Evolutionary conservation across 1,140 invertebrate species (phyloP).

Genomic region (Conopomorpha cramerella): DNA sequence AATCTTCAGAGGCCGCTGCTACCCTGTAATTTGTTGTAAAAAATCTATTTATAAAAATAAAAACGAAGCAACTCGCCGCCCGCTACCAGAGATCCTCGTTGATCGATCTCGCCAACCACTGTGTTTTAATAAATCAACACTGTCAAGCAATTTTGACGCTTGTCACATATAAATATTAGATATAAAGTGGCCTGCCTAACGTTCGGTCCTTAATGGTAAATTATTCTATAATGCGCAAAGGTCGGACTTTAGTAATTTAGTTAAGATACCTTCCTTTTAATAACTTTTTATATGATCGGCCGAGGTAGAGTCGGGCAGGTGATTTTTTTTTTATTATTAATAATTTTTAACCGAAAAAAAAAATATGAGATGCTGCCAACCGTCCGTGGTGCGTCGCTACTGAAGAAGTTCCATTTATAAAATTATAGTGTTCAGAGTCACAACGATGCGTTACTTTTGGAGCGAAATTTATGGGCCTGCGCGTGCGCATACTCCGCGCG

Average conservation of each 20-base stretch:
- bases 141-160: conserved; percentile 40
- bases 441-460: conserved; percentile 20
- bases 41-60: conserved; percentile 58
- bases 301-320: conserved; percentile 36
- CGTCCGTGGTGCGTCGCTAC: conserved; percentile 24
- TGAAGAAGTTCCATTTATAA: conserved; percentile 46
- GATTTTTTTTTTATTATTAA: conserved; percentile 29
- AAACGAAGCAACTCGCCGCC: conserved; percentile 43
- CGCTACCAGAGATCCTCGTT: conserved; percentile 45
- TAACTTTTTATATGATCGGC: conserved; percentile 30
- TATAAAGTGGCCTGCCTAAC: conserved; percentile 22
- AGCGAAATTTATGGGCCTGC: conserved; percentile 25
- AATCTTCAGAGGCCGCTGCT: conserved; percentile 50
- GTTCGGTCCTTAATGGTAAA: conserved; percentile 21
- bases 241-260: conserved; percentile 54
- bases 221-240: conserved; percentile 46
- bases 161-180: conserved; percentile 32
- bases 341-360: conserved; percentile 16
- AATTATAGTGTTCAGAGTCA: conserved; percentile 53
- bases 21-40: conserved; percentile 57
- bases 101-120: conserved; percentile 46
- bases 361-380: too few relatives aligned
- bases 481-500: conserved; percentile 15
- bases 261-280: conserved; percentile 54
- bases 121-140: conserved; percentile 37